These are phyloP conservation scores for Oryzias woworae DNA, from an alignment of 2,113 vertebrate genomes.

Conservation along the genomic window DNA sequence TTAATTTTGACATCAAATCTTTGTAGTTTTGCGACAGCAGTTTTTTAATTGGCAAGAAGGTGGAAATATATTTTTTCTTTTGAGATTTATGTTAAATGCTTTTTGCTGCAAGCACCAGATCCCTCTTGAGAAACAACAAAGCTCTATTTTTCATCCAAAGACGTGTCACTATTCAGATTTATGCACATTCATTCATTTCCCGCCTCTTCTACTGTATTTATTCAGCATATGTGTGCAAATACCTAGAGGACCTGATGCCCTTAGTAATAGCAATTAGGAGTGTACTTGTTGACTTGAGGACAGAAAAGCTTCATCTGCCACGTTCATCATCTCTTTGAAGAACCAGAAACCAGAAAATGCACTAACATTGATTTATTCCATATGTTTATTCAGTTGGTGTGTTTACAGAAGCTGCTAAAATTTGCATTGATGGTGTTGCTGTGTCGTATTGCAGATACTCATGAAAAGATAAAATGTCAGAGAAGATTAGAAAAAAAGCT, in stretches of 20 bases:
- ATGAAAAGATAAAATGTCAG: too few relatives aligned
- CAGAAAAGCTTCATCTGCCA: background rate
- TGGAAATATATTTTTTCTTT: too few relatives aligned
- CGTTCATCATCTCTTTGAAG: background rate
- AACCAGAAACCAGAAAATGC: background rate
- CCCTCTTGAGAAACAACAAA: constrained; percentile 4
- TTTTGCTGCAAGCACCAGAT: background rate
- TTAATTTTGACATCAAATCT: too few relatives aligned
- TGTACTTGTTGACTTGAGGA: constrained; percentile 7
- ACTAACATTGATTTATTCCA: background rate
- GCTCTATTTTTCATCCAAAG: constrained; percentile 9
- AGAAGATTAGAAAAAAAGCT: too few relatives aligned
- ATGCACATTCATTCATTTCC: constrained; percentile 16
- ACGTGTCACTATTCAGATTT: background rate
- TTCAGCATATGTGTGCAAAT: constrained; percentile 3
- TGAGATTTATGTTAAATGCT: background rate
- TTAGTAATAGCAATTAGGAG: constrained; percentile 27
- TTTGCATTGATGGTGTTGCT: too few relatives aligned
- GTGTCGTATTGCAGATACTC: too few relatives aligned
- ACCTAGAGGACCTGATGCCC: constrained; percentile 14
- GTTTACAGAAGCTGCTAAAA: background rate
- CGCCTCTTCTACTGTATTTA: background rate
- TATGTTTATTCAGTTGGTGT: background rate
- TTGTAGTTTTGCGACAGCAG: too few relatives aligned
- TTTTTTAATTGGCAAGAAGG: too few relatives aligned